Percentiles rank a stretch among this genome's conserved stretches.
Evolutionary conservation across 2,113 vertebrate species (phyloP).

Genomic region (Varanus komodoensis): DNA sequence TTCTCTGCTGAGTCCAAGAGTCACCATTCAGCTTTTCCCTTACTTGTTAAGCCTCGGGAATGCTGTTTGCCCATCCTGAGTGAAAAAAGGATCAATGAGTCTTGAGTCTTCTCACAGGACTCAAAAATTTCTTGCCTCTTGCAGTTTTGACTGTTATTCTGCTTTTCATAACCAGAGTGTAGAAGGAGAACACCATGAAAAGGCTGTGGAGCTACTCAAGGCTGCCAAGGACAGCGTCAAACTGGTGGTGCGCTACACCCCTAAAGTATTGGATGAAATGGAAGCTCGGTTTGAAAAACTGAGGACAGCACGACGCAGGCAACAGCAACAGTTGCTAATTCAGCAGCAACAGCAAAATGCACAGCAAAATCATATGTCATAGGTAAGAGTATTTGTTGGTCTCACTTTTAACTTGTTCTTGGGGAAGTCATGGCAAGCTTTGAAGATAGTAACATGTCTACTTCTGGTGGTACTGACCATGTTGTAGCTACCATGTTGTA

Average conservation of each 20-base stretch:
- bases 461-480: not conserved
- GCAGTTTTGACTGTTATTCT: not conserved
- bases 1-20: not conserved
- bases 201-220: slow-evolving; percentile 96
- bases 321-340: slow-evolving; percentile 95
- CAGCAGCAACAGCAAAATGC: slow-evolving; percentile 88
- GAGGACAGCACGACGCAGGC: slow-evolving; percentile 92
- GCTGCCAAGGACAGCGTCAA: slow-evolving; percentile 97
- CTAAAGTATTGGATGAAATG: slow-evolving; percentile 99
- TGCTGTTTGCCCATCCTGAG: not conserved
- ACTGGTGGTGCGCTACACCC: slow-evolving; percentile 97
- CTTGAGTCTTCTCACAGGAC: not conserved
- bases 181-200: slow-evolving; percentile 98
- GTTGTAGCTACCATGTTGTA: not conserved
- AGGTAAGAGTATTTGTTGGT: slow-evolving; percentile 87
- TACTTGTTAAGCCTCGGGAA: not conserved
- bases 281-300: slow-evolving; percentile 98
- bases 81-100: not conserved
- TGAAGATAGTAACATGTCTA: not conserved
- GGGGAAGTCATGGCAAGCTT: fast-evolving
- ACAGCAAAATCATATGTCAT: slow-evolving; percentile 98
- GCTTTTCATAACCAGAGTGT: slow-evolving; percentile 85
- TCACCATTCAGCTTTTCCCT: not conserved
- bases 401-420: slow-evolving; percentile 29
- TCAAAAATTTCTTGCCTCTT: not conserved